Evolutionary conservation across 2,113 vertebrate genomes (phyloP).

Genomic region (Clarias batrachus): DNA sequence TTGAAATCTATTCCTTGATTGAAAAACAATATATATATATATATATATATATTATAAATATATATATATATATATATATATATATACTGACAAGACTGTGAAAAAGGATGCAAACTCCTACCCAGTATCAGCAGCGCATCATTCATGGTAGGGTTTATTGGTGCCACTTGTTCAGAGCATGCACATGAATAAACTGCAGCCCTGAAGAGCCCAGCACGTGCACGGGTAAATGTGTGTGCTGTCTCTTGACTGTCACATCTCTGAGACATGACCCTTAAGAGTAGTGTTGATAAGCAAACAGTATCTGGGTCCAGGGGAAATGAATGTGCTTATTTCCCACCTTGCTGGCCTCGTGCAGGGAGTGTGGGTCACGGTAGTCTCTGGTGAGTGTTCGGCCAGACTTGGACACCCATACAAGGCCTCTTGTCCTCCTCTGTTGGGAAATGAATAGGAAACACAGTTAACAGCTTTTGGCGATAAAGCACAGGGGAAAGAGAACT

Average conservation of each 20-base stretch:
- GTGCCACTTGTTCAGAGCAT: conserved; percentile 13
- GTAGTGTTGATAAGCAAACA: conserved; percentile 66
- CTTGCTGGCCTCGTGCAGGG: conserved; percentile 53
- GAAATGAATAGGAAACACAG: conserved; percentile 69
- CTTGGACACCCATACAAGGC: conserved; percentile 52
- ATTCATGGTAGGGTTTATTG: conserved; percentile 33
- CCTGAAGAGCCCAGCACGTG: conserved; percentile 37
- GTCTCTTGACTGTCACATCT: conserved; percentile 52
- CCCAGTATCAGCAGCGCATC: conserved; percentile 20
- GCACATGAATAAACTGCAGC: conserved; percentile 60
- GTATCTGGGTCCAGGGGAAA: conserved; percentile 57
- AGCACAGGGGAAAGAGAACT: conserved; percentile 64
- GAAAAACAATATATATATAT: not conserved
- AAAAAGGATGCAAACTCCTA: conserved; percentile 9
- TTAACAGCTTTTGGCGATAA: conserved; percentile 66
- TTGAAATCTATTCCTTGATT: not conserved
- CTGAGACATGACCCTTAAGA: conserved; percentile 64
- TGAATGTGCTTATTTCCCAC: conserved; percentile 66
- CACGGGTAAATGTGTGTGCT: conserved; percentile 40
- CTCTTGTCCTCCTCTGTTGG: conserved; percentile 61
- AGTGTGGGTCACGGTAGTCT: conserved; percentile 51
- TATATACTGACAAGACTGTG: not conserved
- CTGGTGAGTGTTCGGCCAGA: conserved; percentile 48
- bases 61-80: too few species aligned
- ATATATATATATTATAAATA: too few species aligned